Base-by-base conservation (phyloP, 2,113 vertebrate species). In the Podarcis raffonei region DNA sequence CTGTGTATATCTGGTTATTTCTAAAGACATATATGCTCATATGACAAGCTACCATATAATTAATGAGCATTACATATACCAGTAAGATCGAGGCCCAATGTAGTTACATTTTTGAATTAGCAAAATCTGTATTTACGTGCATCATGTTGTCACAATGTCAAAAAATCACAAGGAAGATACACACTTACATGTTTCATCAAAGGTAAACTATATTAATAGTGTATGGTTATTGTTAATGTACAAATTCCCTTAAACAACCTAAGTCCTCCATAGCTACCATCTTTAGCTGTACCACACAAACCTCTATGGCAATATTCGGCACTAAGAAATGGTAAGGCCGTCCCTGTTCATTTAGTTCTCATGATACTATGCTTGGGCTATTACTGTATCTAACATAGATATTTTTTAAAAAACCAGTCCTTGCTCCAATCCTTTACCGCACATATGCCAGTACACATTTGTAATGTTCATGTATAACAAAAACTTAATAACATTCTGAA, bases 401-500 rank as follows among this genome's bases (percentile, higher is more conserved):
- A 79, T 8, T 20, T 20, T 84, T 79, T 48, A 65, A 20, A 1
- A 82, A 82, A 68, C 62, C 16, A 0, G 22, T 3, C 16, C 25
- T n/a, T 86, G 57, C 9, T 69, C 0, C 27, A 9, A 57, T 3
- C 0, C n/a, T 4, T 82, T 75, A 42, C 27, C 42, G 27, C 20
- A 78, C 25, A 20, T 30, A 65, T 32, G 83, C 68, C 91, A 80
- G 68, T 69, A 82, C 48, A 74, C 76, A 1, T 57, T 86, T 85
- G 37, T 53, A 6, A 1, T 0, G 20, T 69, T 25, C 30, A 89
- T 90, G 93, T 62, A 11, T 74, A 72, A 48, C 82, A 62, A 76
- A 53, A 81, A 88, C 35, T 82, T 94, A 92, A 83, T 6, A 18
- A 94, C 90, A 86, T 53, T 89, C 75, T 91, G 88, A 93, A 94